Conservation (phyloP, 2,797 vertebrate species). For the Pseudomugil tenellus region DNA sequence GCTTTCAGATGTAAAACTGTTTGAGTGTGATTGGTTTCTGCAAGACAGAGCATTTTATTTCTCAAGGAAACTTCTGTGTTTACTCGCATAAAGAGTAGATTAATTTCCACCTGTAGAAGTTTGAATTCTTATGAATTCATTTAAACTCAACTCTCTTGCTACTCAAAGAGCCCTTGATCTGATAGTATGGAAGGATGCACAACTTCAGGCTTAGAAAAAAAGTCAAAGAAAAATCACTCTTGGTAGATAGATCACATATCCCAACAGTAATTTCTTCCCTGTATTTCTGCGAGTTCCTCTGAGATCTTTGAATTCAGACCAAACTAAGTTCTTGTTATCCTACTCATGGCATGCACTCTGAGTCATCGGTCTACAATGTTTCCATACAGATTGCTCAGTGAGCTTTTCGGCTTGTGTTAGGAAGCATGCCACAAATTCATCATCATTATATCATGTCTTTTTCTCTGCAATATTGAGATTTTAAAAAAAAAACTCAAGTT, state of each 20-base stretch:
- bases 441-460: slow-evolving; percentile 24
- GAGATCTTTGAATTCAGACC: background rate
- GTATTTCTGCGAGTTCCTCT: background rate
- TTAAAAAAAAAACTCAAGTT: slow-evolving; percentile 42
- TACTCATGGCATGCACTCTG: slow-evolving; percentile 10
- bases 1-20: slow-evolving; percentile 1
- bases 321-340: slow-evolving; percentile 20
- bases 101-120: too few relatives aligned
- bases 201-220: too few relatives aligned
- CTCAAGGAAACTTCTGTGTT: background rate
- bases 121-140: background rate
- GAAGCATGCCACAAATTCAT: slow-evolving; percentile 21
- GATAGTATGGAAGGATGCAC: too few relatives aligned
- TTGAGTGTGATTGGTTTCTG: background rate
- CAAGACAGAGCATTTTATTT: background rate
- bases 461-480: slow-evolving; percentile 45
- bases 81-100: too few relatives aligned
- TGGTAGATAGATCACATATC: background rate
- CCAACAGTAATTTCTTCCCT: background rate
- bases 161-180: too few relatives aligned
- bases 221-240: background rate
- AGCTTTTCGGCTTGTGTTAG: slow-evolving; percentile 27
- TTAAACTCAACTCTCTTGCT: background rate
- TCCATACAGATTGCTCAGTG: slow-evolving; percentile 19
- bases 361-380: slow-evolving; percentile 36